Evolutionary conservation across 92 coral and sea anemone genomes (phyloP).

Genomic region (Heliopora coerulea): DNA sequence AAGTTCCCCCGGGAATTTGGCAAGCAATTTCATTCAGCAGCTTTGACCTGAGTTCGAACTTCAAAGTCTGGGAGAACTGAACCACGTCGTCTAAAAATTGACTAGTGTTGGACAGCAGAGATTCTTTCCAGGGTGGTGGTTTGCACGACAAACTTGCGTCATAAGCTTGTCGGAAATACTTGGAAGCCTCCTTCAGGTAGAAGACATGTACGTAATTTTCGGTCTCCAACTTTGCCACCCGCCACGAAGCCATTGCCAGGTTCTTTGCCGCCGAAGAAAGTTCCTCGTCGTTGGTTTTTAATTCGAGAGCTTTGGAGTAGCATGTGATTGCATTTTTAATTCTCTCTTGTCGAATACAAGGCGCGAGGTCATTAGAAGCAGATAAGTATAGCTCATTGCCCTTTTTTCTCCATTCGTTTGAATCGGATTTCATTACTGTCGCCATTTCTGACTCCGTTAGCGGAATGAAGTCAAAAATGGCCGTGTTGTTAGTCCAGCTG

Average conservation of each 20-base stretch:
- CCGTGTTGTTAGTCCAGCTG: too few relatives aligned
- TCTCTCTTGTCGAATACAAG: constrained; percentile 13
- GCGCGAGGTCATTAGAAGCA: constrained; percentile 28
- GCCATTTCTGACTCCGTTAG: too few relatives aligned
- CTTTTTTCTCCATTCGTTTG: constrained; percentile 42
- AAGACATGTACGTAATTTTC: constrained; percentile 47
- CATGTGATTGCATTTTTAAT: constrained; percentile 33
- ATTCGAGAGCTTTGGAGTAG: constrained; percentile 37
- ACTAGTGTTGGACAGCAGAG: constrained; percentile 52
- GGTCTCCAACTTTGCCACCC: constrained; percentile 48
- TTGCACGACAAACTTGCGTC: constrained; percentile 57
- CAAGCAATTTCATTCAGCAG: constrained; percentile 3
- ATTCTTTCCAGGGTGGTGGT: constrained; percentile 58
- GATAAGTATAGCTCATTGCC: constrained; percentile 45
- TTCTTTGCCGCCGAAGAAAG: constrained; percentile 76
- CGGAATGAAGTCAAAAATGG: too few relatives aligned
- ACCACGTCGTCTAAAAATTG: constrained; percentile 65
- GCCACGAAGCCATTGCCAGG: constrained; percentile 80
- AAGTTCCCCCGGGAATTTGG: background rate
- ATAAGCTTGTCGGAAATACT: constrained; percentile 51
- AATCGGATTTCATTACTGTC: background rate
- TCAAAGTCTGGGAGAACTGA: constrained; percentile 41
- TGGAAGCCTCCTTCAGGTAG: constrained; percentile 70
- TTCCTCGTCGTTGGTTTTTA: constrained; percentile 47
- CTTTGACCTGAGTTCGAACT: constrained; percentile 1